phyloP scores from a whole-genome alignment of 92 coral and sea anemone species.

The Heteractis magnifica region DNA sequence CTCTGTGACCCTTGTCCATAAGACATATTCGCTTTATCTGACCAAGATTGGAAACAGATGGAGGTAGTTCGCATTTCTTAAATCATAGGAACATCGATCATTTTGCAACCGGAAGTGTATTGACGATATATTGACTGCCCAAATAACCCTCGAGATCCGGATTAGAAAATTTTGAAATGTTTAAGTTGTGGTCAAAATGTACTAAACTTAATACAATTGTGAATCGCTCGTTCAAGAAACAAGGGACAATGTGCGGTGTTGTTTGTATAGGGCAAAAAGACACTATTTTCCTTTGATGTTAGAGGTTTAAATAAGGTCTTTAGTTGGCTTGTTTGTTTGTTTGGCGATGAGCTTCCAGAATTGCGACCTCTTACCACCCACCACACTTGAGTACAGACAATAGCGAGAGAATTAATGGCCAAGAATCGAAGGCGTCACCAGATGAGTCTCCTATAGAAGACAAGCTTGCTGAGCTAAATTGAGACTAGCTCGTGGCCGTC shows the following conservation, averaged over 20 bases:
- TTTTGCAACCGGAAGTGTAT: background rate
- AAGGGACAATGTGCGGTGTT: background rate
- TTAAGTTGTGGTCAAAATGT: background rate
- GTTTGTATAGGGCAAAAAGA: background rate
- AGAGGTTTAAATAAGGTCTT: background rate
- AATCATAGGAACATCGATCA: background rate
- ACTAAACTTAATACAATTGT: background rate
- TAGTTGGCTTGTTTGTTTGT: background rate
- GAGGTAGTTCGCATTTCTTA: background rate
- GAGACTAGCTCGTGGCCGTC: too few relatives aligned
- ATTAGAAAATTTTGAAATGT: conserved; percentile 1
- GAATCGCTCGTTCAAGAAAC: background rate
- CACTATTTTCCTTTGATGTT: background rate
- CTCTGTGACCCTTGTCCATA: background rate
- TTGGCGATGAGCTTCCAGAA: background rate
- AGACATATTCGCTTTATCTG: background rate
- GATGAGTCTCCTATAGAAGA: background rate
- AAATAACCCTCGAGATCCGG: background rate
- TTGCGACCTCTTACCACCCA: background rate
- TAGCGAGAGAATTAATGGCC: background rate
- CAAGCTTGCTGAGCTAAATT: background rate
- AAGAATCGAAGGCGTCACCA: background rate
- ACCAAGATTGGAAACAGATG: background rate
- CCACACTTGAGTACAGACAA: background rate
- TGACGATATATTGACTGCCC: background rate